Base-by-base conservation (phyloP, 2,888 invertebrate genomes). In the Apamea epomidion region DNA sequence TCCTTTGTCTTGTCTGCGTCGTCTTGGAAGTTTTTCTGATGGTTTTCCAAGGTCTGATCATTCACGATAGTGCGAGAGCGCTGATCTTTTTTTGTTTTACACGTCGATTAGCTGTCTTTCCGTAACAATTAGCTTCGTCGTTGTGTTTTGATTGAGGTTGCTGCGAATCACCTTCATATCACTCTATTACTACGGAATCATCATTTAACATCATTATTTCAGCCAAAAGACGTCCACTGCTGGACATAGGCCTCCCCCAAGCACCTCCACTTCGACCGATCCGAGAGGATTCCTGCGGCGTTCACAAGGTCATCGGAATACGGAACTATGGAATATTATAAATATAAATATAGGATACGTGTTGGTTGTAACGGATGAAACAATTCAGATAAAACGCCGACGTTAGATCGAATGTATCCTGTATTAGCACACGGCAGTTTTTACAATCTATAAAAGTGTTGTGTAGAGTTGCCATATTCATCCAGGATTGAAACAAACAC, bases 1-100 rank as follows among this genome's bases (percentile, higher is more conserved):
- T 80, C 71, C 58, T 76, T 85, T 80, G 76, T 84, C 42, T 73
- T 73, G 21, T 81, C 51, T 68, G 51, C 5, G 76, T 62, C 12
- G 65, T 70, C 14, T 76, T 78, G 1, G 37, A 29, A 42, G 68
- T 80, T 74, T 67, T 76, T 84, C 25, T 71, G 12, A 45, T 14
- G 8, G 16, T 68, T 74, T 85, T 74, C 10, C 18, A 58, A 74
- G 54, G 45, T 69, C n/a, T 21, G 29, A 12, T 5, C 25, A 7
- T 37, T 86, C 45, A 58, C 4, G 18, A 58, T 58, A 42, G 3
- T 4, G 0, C 16, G 8, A 2, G 37, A 2, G 37, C 0, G 0
- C 10, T 1, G 51, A n/a, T 58, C 6, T 25, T 82, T 32, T 72
- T 73, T 73, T 58, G 29, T n/a, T 62, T 51, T 10, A 37, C 4